A percentile compares a stretch with the other conserved stretches of the same genome.
Evolutionary conservation across 1,140 invertebrate species (phyloP).

Genomic region (Drosophila miranda): DNA sequence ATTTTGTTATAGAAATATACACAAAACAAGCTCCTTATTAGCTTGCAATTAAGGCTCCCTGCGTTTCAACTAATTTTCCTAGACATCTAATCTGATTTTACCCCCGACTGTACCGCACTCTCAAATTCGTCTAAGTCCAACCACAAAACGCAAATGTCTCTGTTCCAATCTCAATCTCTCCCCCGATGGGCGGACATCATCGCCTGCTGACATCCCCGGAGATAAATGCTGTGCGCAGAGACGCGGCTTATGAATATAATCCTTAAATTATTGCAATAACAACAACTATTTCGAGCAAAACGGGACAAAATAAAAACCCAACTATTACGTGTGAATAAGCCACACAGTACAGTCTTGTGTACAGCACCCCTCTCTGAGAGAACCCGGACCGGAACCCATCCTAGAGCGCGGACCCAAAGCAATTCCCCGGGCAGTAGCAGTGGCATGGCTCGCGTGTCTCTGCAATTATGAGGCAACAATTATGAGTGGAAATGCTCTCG

Average conservation of each 20-base stretch:
- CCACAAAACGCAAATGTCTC: too few relatives aligned
- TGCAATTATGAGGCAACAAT: constrained; percentile 57
- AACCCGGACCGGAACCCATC: not conserved
- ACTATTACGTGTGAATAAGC: constrained; percentile 76
- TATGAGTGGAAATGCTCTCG: constrained; percentile 54
- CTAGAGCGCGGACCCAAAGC: constrained; percentile 3
- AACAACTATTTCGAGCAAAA: constrained; percentile 50
- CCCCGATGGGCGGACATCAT: constrained; percentile 1
- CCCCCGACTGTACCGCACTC: too few relatives aligned
- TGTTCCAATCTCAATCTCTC: too few relatives aligned
- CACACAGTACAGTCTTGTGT: constrained; percentile 1
- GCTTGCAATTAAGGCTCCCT: not conserved
- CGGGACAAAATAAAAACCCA: constrained; percentile 56
- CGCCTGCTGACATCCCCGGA: constrained; percentile 33
- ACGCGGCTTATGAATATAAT: constrained; percentile 74
- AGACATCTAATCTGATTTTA: too few relatives aligned
- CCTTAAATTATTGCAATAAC: constrained; percentile 77
- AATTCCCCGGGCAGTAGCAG: not conserved
- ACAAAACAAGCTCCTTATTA: too few relatives aligned
- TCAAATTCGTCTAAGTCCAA: too few relatives aligned
- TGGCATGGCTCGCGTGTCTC: constrained; percentile 14
- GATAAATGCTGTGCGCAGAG: constrained; percentile 56
- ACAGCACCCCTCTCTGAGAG: constrained; percentile 15
- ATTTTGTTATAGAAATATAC: too few relatives aligned
- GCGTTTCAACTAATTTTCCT: not conserved